Percentiles rank a stretch among this genome's conserved stretches.
These are phyloP conservation scores for Andrena fulva DNA, from an alignment of 2,888 invertebrate genomes.

Conservation along the genomic window DNA sequence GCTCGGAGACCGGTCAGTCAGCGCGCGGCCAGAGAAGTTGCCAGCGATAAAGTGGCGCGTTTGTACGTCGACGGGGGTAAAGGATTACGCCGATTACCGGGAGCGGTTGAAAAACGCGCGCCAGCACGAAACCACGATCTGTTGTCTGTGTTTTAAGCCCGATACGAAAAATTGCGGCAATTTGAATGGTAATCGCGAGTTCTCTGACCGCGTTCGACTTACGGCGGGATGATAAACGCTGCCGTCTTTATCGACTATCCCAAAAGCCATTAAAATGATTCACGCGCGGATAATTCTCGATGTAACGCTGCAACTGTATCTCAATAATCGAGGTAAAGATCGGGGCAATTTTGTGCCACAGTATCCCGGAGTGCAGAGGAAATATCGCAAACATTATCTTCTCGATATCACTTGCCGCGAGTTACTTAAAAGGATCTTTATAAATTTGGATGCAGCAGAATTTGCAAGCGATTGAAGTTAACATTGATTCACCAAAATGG, in stretches of 20 bases:
- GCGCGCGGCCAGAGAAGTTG: slow-evolving; percentile 42
- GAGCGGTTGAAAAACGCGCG: slow-evolving; percentile 45
- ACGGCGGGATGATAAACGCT: slow-evolving; percentile 24
- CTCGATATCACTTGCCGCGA: too few relatives aligned
- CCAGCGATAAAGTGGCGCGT: slow-evolving; percentile 60
- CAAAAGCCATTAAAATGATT: slow-evolving; percentile 26
- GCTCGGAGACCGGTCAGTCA: slow-evolving; percentile 34
- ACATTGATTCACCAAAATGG: neutral
- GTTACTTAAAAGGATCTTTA: neutral
- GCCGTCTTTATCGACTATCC: slow-evolving; percentile 32
- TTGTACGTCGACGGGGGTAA: slow-evolving; percentile 62
- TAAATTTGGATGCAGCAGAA: too few relatives aligned
- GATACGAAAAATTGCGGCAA: slow-evolving; percentile 48
- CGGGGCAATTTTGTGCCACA: neutral
- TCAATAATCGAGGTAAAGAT: neutral
- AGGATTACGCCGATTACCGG: slow-evolving; percentile 69
- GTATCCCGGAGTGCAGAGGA: neutral
- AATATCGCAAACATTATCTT: neutral
- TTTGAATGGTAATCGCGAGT: slow-evolving; percentile 58
- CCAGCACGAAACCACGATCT: slow-evolving; percentile 58
- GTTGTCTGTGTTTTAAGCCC: slow-evolving; percentile 45
- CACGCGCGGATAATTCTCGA: slow-evolving; percentile 21
- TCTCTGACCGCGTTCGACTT: slow-evolving; percentile 46
- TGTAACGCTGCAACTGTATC: slow-evolving; percentile 3
- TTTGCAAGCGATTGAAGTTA: too few relatives aligned